Base-by-base conservation (phyloP, 1,140 invertebrate species). In the Cryptotermes secundus region DNA sequence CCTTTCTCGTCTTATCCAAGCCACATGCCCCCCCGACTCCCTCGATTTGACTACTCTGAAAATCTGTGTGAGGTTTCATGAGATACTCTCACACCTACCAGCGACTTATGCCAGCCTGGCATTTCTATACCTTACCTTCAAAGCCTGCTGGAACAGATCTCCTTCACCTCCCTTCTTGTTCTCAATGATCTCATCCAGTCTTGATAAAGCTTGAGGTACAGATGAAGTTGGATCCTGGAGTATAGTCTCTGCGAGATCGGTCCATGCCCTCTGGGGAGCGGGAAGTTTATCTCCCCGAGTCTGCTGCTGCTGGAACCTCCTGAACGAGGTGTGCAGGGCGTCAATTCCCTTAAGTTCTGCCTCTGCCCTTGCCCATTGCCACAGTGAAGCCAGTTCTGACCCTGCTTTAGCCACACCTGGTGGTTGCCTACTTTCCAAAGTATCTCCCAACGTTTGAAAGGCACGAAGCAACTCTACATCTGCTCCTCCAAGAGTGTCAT, bases 211-310 rank as follows among this genome's bases (percentile, higher is more conserved):
- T 31, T 88, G 86, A 31, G 85, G 81, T 34, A 86, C 53, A 45
- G 59, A 49, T 12, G 82, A 83, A 4, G 80, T 80, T 0, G 91
- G 88, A 86, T 94, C 92, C 72, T 90, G 89, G 31, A 95, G 88
- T 34, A 95, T 89, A 1, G 91, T 90, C 65, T 94, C 91, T 0
- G 93, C 91, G 79, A 96, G 88, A 88, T 94, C 92, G 22, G 91
- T 85, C 90, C 94, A 93, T n/a, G 92, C 92, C 81, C 89, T 90
- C 79, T 88, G 88, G 10, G 89, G 91, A 31, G 90, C 91, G 31
- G 88, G 91, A 34, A 90, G 19, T 90, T 34, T 85, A 3, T 85
- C 85, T 79, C 85, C 88, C 38, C 81, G 88, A 79, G 89, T 91
- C 87, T 91, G 91, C 85, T 90, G 90, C 86, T 88, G 90, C 86